A percentile compares a stretch with the other conserved stretches of the same genome.
Evolutionary conservation across 2,113 vertebrate species (phyloP).

Genomic region (Athene cunicularia): DNA sequence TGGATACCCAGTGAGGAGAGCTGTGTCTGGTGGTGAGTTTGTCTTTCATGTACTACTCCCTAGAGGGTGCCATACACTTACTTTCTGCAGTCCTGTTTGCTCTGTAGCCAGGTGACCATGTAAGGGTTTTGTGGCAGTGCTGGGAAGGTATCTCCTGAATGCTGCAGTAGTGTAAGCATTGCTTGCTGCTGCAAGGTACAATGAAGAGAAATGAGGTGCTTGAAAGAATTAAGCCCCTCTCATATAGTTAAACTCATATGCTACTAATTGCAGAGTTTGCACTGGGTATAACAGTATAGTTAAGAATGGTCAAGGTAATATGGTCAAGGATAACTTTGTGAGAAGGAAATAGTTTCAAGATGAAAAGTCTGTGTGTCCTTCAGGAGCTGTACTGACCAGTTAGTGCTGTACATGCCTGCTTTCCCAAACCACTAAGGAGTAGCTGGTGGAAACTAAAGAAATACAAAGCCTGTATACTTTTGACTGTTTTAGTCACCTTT

Average conservation of each 20-base stretch:
- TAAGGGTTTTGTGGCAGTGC: accelerated
- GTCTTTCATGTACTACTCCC: conserved; percentile 53
- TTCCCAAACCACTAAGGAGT: neutral
- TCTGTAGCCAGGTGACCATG: neutral
- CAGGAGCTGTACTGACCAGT: neutral
- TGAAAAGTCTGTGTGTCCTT: neutral
- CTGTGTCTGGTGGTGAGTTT: neutral
- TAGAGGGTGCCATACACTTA: conserved; percentile 75
- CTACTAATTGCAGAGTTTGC: accelerated
- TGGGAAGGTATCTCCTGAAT: accelerated
- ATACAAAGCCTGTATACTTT: neutral
- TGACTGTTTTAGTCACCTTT: neutral
- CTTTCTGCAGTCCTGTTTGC: neutral
- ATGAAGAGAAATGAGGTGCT: accelerated
- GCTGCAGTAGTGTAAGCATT: accelerated
- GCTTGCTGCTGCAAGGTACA: neutral
- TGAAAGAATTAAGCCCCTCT: neutral
- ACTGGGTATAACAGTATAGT: accelerated
- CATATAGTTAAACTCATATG: accelerated
- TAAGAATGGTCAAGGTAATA: neutral
- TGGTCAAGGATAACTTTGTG: neutral
- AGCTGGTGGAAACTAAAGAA: neutral
- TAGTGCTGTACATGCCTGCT: neutral
- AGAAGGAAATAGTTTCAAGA: neutral
- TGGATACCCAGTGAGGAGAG: neutral